Base-by-base conservation (phyloP, 1,140 invertebrate genomes). In the Drosophila lacertosa region DNA sequence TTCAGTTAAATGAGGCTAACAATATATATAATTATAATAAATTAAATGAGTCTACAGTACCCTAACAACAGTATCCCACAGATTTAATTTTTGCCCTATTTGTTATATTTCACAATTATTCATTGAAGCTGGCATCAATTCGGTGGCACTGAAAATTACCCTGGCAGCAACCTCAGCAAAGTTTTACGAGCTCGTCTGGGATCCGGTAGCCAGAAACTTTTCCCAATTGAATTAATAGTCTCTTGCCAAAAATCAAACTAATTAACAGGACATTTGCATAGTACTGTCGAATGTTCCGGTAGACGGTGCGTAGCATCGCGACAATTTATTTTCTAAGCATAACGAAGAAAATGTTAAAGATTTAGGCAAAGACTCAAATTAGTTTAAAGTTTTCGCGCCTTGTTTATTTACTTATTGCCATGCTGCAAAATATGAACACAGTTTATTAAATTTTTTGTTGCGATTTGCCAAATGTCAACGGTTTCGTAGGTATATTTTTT, bases 101-200 rank as follows among this genome's bases (percentile, higher is more conserved):
- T 48, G 29, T 37, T 29, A 13, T 11, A 33, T 5, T 42, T n/a
- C 15, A 24, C 9, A 48, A 32, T 16, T 42, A 42, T 58, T 58
- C 32, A 57, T 39, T 16, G 22, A 18, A 65, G 18, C 10, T 35
- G 53, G 18, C 54, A 66, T 66, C 33, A 50, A 47, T 57, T 13
- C 15, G 51, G 47, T 55, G 68, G 42, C 29, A 50, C 26, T 15
- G 26, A 26, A 51, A 48, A 59, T 57, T 47, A 26, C 10, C 18
- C 40, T 29, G 13, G 24, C 44, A 42, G 18, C 13, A 4, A 57
- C 42, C 68, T 58, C 32, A 33, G 35, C 22, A 82, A 83, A 71
- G 74, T 82, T 82, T 73, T 65, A 72, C 69, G 60, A 69, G 58
- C 70, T 74, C n/a, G n/a, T n/a, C n/a, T n/a, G n/a, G n/a, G n/a